Base-by-base conservation (phyloP, 2,113 vertebrate species). In the Progne subis region DNA sequence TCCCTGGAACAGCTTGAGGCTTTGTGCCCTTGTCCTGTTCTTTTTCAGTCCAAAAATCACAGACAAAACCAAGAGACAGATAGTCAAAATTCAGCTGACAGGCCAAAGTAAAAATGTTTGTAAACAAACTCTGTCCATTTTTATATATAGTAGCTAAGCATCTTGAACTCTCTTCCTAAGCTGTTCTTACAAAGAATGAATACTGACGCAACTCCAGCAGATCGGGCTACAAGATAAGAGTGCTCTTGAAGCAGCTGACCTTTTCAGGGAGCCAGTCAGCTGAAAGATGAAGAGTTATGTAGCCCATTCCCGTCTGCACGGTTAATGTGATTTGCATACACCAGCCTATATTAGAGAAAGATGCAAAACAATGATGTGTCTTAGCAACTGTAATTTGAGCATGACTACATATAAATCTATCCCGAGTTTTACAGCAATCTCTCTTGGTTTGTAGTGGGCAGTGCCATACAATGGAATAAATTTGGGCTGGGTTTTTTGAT, bases 171-270 rank as follows among this genome's bases (percentile, higher is more conserved):
- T 85, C 13, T 77, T 88, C n/a, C 24, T 37, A 57, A 43, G 18
- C 6, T 77, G 17, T 43, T 50, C 8, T 70, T 49, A 60, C 11
- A 75, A 78, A 86, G 14, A 91, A 55, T 23, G 32, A 67, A 37
- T n/a, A 64, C n/a, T 69, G 53, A 70, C 0, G 2, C 4, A 72
- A 46, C 14, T 74, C 55, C 0, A 2, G n/a, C 24, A 85, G 87
- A 87, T 23, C 0, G 0, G 10, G 49, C 19, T 14, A 25, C 0
- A 2, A 92, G 64, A 52, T 67, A 83, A 76, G 57, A 60, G 29
- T 46, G 44, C 25, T 89, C 50, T 21, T 26, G 29, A 7, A 83
- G 16, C 43, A 80, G 34, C 50, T 78, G 64, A 84, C 64, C 65
- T 74, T 92, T 82, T 61, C 65, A 72, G 46, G 7, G 18, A 70